Evolutionary conservation across 2,888 invertebrate genomes (phyloP), one percentile per base, ranked within the genome.

Genomic region (Agrotis ipsilon): DNA sequence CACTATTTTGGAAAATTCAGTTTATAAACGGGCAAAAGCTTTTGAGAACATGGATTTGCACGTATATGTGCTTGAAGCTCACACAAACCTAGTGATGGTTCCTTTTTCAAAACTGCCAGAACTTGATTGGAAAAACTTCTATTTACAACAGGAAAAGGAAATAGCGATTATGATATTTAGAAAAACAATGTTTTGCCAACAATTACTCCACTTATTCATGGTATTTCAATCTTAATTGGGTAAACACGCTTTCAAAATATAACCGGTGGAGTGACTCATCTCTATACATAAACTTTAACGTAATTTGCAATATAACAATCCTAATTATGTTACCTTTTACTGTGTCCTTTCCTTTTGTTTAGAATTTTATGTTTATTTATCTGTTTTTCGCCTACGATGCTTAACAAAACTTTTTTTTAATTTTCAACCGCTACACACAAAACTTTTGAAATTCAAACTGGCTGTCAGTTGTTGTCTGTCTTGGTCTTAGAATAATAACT

Each of bases 191-290:
- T 6, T 27, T 27, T 43, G 24, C 0, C 5, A 52, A 48, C 13
- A 18, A 24, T 27, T 4, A 24, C 1, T 39, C 16, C 14, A 24
- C 5, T 1, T n/a, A 49, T 13, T 32, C 57, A 18, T 0, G 9
- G 0, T n/a, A 19, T 5, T 3, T 18, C 43, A 6, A 21, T n/a
- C 13, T 3, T 14, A 21, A 16, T 54, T 63, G 13, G 0, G 13
- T 59, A 66, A 52, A 64, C 49, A 54, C 45, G n/a, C 62, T 75
- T 78, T 80, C 46, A 80, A 78, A 77, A 65, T 65, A 13, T 49
- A 75, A 80, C 76, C 64, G 70, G 39, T 64, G 61, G 46, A 58
- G 65, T 78, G 81, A 78, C 70, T 78, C 81, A 78, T 80, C 2
- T 1, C 0, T n/a, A n/a, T 2, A 27, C 0, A n/a, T 27, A 57